phyloP scores from a whole-genome alignment of 1,140 invertebrate species.

The Marisa cornuarietis region DNA sequence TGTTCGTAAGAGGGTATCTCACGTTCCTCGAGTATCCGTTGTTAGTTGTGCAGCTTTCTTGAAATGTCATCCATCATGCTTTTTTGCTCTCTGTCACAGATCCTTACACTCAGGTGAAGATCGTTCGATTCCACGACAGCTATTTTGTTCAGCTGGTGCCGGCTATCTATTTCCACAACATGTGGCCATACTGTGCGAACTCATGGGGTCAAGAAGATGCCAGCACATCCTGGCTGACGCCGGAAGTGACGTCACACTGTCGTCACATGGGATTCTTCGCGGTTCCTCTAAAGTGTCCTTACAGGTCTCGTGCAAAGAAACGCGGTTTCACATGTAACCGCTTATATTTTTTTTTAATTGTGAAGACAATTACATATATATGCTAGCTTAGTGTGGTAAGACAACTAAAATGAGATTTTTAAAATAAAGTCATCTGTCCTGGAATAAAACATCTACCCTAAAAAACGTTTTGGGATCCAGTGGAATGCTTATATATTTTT shows the following conservation, averaged over 20 bases:
- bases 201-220: slow-evolving; percentile 13
- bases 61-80: background rate
- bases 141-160: slow-evolving; percentile 34
- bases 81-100: slow-evolving; percentile 18
- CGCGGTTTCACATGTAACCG: too few species aligned
- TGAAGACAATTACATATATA: too few species aligned
- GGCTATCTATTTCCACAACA: slow-evolving; percentile 29
- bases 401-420: too few species aligned
- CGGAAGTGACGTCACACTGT: slow-evolving; percentile 17
- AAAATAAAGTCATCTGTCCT: too few species aligned
- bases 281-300: slow-evolving; percentile 23
- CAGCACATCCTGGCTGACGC: slow-evolving; percentile 27
- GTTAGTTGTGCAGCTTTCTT: too few species aligned
- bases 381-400: too few species aligned
- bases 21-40: too few species aligned
- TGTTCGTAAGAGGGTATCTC: too few species aligned
- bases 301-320: background rate
- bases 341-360: too few species aligned
- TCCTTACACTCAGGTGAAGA: slow-evolving; percentile 35
- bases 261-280: slow-evolving; percentile 32
- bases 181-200: slow-evolving; percentile 27
- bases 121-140: slow-evolving; percentile 5
- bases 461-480: too few species aligned
- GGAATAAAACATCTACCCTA: too few species aligned
- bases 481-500: too few species aligned